Evolutionary conservation across 2,797 vertebrate species (phyloP).

Genomic region (Adelosebastes latens): DNA sequence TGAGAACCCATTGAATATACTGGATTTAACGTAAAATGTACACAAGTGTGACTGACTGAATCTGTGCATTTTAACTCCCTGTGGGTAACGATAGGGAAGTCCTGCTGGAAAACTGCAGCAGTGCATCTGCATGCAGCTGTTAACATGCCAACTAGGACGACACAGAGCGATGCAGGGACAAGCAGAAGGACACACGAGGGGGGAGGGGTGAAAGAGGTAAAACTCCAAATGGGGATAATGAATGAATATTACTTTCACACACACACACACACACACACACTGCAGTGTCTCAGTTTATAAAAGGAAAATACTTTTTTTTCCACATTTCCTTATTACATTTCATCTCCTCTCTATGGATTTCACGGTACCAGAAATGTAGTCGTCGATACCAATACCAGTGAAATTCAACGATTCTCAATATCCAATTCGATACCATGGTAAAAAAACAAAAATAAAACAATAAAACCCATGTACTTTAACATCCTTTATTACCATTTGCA

Average conservation of each 20-base stretch:
- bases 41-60: constrained; percentile 3
- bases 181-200: constrained; percentile 4
- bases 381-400: no score
- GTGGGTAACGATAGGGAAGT: background rate
- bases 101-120: constrained; percentile 32
- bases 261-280: no score
- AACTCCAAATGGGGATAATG: background rate
- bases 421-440: no score
- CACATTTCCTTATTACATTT: background rate
- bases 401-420: no score
- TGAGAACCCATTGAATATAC: background rate
- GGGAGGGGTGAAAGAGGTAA: background rate
- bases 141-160: constrained; percentile 32
- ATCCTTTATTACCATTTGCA: no score
- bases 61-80: background rate
- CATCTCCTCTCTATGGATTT: background rate
- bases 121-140: constrained; percentile 48
- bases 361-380: fast-evolving
- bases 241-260: background rate
- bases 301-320: background rate
- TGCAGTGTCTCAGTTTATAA: background rate
- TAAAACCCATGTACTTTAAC: no score
- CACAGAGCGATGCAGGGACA: constrained; percentile 1
- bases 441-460: no score
- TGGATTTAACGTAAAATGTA: constrained; percentile 5